These are phyloP conservation scores for Sitta europaea DNA, from an alignment of 2,113 vertebrate species.

Conservation along the genomic window DNA sequence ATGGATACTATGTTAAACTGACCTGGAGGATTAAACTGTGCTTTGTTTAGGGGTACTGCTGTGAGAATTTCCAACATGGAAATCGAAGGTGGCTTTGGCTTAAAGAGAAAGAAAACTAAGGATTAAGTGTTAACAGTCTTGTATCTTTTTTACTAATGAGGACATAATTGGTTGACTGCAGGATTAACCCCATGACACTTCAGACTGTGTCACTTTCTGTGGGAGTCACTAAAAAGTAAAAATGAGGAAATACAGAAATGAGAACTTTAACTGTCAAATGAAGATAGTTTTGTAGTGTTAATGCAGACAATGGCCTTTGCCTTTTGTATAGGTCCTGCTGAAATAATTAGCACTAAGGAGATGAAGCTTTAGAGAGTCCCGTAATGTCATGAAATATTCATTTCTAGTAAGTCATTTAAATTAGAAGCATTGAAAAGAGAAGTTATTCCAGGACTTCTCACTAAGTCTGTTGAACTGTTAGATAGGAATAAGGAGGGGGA, in stretches of 20 bases:
- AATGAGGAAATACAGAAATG: neutral
- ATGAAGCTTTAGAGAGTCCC: neutral
- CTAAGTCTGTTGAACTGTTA: neutral
- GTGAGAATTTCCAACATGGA: neutral
- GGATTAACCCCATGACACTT: neutral
- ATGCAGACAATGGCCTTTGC: neutral
- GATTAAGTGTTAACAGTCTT: neutral
- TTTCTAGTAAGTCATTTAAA: constrained; percentile 12
- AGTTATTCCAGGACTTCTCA: constrained; percentile 5
- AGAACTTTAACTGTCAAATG: neutral
- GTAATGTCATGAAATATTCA: neutral
- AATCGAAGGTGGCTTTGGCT: neutral
- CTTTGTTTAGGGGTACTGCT: neutral
- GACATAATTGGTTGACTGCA: neutral
- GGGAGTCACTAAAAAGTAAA: neutral
- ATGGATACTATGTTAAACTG: neutral
- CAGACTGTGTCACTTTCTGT: neutral
- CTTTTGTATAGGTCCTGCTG: neutral
- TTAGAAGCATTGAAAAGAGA: neutral
- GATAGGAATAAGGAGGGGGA: neutral
- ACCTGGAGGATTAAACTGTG: neutral
- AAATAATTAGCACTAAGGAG: constrained; percentile 33
- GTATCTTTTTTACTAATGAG: neutral
- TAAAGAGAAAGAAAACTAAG: neutral
- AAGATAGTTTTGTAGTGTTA: neutral